Conservation (phyloP, 2,113 vertebrate species). For the Planiliza haematocheilus region DNA sequence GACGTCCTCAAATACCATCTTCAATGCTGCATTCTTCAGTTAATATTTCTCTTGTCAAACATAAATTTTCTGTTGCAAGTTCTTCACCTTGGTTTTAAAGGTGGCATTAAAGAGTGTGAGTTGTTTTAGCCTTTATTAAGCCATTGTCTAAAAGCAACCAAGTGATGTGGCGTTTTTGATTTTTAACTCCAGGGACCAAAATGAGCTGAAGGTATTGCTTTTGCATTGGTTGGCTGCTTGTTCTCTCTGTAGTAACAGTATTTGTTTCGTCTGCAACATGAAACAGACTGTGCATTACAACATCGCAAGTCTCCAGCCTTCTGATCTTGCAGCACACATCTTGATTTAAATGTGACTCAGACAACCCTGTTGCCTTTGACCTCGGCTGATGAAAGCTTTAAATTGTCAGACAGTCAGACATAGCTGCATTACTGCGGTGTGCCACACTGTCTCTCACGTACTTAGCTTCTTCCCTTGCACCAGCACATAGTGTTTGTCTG, state of each 20-base stretch:
- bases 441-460: constrained; percentile 66
- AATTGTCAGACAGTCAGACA: constrained; percentile 70
- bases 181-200: neutral
- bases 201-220: too few relatives aligned
- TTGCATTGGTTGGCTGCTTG: too few relatives aligned
- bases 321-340: constrained; percentile 3
- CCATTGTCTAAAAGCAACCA: neutral
- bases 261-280: constrained; percentile 13
- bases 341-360: constrained; percentile 43
- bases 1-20: too few relatives aligned
- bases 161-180: neutral
- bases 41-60: too few relatives aligned
- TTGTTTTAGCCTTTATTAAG: too few relatives aligned
- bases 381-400: constrained; percentile 55
- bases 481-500: constrained; percentile 46
- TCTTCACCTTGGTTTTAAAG: too few relatives aligned
- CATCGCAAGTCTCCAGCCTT: constrained; percentile 1
- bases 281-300: constrained; percentile 21
- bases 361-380: constrained; percentile 21
- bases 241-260: neutral
- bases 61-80: too few relatives aligned
- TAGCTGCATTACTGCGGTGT: constrained; percentile 70
- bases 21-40: too few relatives aligned
- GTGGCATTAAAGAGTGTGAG: too few relatives aligned
- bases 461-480: constrained; percentile 46